Conservation (phyloP, 2,888 invertebrate species). For the Mystacides longicornis region DNA sequence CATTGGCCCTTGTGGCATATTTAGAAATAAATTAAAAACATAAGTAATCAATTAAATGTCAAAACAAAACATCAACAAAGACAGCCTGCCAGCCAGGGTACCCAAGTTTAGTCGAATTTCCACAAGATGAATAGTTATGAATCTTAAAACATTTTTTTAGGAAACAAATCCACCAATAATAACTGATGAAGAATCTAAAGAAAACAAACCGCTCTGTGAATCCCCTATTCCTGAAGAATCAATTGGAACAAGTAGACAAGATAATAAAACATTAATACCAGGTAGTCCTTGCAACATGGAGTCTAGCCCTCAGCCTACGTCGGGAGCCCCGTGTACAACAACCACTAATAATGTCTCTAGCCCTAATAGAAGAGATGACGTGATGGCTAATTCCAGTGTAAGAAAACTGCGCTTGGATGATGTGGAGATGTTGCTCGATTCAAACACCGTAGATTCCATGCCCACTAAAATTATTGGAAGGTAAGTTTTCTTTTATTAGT, state of each 20-base stretch:
- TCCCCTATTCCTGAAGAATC: conserved; percentile 37
- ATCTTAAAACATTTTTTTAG: conserved; percentile 7
- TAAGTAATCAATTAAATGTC: too few species aligned
- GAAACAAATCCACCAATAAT: conserved; percentile 32
- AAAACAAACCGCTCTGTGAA: conserved; percentile 47
- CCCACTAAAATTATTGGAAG: conserved; percentile 14
- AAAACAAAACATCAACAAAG: too few species aligned
- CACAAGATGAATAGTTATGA: background rate
- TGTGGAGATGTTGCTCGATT: conserved; percentile 22
- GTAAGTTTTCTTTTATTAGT: conserved; percentile 4
- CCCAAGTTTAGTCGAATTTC: too few species aligned
- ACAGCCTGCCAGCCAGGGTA: too few species aligned
- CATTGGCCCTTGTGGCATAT: too few species aligned
- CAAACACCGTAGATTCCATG: conserved; percentile 17
- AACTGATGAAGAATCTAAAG: conserved; percentile 47
- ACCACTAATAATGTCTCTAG: background rate
- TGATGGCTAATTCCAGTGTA: background rate
- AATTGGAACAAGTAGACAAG: conserved; percentile 26
- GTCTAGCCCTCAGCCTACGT: background rate
- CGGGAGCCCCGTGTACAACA: background rate
- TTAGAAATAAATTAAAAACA: too few species aligned
- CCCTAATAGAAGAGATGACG: background rate
- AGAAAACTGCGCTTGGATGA: conserved; percentile 18
- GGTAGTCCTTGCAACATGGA: background rate
- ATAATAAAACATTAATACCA: background rate